A percentile compares a stretch with the other conserved stretches of the same genome.
Conservation (phyloP, 2,888 invertebrate species). For the Nomada flava region DNA sequence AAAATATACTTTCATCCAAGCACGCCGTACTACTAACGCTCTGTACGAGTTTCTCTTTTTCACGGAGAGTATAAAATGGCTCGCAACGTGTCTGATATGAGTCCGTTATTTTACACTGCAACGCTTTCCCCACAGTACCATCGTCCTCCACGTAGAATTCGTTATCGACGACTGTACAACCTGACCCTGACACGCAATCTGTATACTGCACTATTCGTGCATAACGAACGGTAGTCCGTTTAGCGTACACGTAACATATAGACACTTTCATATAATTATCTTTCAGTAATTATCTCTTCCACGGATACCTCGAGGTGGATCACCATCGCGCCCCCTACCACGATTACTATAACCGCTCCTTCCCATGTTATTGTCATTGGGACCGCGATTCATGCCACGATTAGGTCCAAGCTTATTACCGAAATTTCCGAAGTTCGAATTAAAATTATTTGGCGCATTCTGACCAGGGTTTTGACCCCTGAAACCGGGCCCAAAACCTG, state of each 20-base stretch:
- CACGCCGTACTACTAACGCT: constrained; percentile 35
- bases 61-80: constrained; percentile 41
- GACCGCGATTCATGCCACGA: constrained; percentile 75
- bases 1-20: constrained; percentile 53
- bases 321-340: constrained; percentile 77
- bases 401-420: constrained; percentile 76
- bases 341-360: constrained; percentile 76
- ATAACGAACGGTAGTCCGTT: constrained; percentile 25
- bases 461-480: constrained; percentile 75
- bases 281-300: constrained; percentile 78
- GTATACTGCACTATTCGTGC: constrained; percentile 9
- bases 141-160: constrained; percentile 28
- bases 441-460: constrained; percentile 69
- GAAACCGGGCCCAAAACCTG: constrained; percentile 78
- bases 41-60: constrained; percentile 1
- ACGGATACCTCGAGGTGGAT: constrained; percentile 74
- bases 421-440: constrained; percentile 72
- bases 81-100: constrained; percentile 43
- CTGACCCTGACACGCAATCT: constrained; percentile 1
- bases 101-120: constrained; percentile 48
- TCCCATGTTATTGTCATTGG: constrained; percentile 73
- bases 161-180: constrained; percentile 41
- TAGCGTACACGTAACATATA: constrained; percentile 22
- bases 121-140: constrained; percentile 39
- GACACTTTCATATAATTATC: constrained; percentile 10